phyloP scores from a whole-genome alignment of 2,797 vertebrate species.

The Urocyon cinereoargenteus region DNA sequence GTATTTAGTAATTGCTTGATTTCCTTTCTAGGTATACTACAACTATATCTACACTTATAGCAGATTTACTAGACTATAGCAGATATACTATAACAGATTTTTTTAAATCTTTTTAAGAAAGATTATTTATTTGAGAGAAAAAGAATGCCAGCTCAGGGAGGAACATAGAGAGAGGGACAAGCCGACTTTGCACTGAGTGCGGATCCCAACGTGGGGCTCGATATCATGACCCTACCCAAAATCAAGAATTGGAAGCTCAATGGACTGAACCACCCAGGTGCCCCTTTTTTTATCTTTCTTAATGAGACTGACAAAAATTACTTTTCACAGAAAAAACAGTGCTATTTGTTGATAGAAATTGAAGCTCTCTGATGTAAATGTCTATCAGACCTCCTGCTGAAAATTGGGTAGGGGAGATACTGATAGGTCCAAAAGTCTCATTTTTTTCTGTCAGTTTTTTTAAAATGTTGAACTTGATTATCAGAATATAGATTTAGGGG shows the following conservation, averaged over 20 bases:
- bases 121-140: neutral
- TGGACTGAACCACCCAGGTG: neutral
- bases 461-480: neutral
- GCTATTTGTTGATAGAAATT: neutral
- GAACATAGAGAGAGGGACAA: neutral
- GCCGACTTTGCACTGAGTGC: neutral
- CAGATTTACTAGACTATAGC: too few relatives aligned
- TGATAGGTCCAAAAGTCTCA: neutral
- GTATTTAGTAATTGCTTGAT: constrained; percentile 13
- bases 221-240: neutral
- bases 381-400: neutral
- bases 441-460: neutral
- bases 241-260: neutral
- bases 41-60: neutral
- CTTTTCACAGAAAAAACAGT: constrained; percentile 22
- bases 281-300: neutral
- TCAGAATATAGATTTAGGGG: neutral
- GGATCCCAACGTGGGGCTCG: neutral
- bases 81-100: neutral
- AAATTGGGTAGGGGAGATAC: neutral
- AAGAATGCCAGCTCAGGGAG: neutral
- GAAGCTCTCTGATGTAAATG: neutral
- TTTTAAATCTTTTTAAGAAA: neutral
- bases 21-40: neutral
- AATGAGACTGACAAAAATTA: neutral